Percentiles rank a stretch among this genome's conserved stretches.
These are phyloP conservation scores for Syritta pipiens DNA, from an alignment of 2,888 invertebrate species.

Conservation along the genomic window DNA sequence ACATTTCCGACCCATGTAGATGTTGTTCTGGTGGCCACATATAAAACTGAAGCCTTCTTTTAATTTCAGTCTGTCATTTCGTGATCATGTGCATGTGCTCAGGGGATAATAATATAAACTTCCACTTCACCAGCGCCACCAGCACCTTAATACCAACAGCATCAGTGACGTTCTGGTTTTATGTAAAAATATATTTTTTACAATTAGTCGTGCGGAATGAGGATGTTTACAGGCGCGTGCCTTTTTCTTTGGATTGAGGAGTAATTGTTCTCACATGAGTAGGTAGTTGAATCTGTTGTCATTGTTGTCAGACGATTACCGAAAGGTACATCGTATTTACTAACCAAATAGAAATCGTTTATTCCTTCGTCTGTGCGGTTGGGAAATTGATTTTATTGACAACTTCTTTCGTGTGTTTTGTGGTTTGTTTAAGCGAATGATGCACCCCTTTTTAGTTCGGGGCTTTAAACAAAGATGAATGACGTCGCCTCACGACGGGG, in stretches of 20 bases:
- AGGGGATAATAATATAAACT: neutral
- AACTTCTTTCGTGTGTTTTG: slow-evolving; percentile 39
- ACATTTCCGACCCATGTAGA: too few relatives aligned
- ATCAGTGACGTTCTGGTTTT: too few relatives aligned
- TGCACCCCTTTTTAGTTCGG: slow-evolving; percentile 49
- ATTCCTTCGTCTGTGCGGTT: too few relatives aligned
- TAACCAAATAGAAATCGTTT: slow-evolving; percentile 11
- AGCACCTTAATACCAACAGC: too few relatives aligned
- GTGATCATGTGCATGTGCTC: too few relatives aligned
- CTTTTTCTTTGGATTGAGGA: slow-evolving; percentile 53
- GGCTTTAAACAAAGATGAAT: slow-evolving; percentile 25
- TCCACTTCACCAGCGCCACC: too few relatives aligned
- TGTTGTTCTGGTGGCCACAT: too few relatives aligned
- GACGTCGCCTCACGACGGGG: slow-evolving; percentile 23
- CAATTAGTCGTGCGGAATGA: slow-evolving; percentile 56
- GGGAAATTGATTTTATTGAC: slow-evolving; percentile 51
- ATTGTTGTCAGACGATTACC: slow-evolving; percentile 16
- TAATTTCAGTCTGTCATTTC: too few relatives aligned
- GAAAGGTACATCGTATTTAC: slow-evolving; percentile 24
- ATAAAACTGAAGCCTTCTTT: too few relatives aligned
- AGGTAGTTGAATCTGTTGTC: slow-evolving; percentile 45
- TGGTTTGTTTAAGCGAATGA: slow-evolving; percentile 20
- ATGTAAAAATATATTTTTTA: slow-evolving; percentile 4
- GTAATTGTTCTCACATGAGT: slow-evolving; percentile 56
- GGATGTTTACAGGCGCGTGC: slow-evolving; percentile 57